Evolutionary conservation across 2,888 invertebrate species (phyloP), one percentile per base, ranked within the genome.

Genomic region (Tenodera sinensis): DNA sequence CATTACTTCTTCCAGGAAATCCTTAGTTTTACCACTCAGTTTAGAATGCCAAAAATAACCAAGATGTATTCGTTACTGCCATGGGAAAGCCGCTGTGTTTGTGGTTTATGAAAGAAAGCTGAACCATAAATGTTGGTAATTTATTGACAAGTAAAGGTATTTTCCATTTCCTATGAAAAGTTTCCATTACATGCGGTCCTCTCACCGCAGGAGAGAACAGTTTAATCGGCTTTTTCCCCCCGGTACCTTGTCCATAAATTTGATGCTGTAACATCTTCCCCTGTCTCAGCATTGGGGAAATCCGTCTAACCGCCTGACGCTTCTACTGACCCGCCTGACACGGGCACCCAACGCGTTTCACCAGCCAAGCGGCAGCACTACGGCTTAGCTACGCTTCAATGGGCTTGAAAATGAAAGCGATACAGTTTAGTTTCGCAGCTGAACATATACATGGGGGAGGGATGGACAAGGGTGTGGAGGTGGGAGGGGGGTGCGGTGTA

Each of bases 391-490:
- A 83, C 87, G 87, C 87, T 87, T 87, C 87, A 87, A 83, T 87
- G 87, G 27, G 87, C 87, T 87, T 87, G 87, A 87, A 87, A 87
- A 87, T 87, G 87, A 87, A 87, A 87, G 87, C 87, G 87, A 87
- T 87, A 87, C 87, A 87, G 87, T 87, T 83, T 87, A 87, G 87
- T 87, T 87, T 83, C 47, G 81, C 82, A 34, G 87, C 87, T 87
- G 82, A 34, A 47, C 30, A 83, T 87, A 87, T 82, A 83, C 83
- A 87, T 87, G 20, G 54, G 54, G 25, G 54, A 71, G 54, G 54
- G 54, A 71, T 71, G 54, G 54, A 71, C 87, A 83, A 82, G 81
- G 87, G 87, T 83, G 83, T 20, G 34, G 84, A 20, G 84, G 87
- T 83, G 83, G 30, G 28, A 15, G 12, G 28, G 34, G 25, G 27